Percentiles rank a stretch among this genome's conserved stretches.
Evolutionary conservation across 2,797 vertebrate genomes (phyloP).

Genomic region (Dendrocincla fuliginosa): DNA sequence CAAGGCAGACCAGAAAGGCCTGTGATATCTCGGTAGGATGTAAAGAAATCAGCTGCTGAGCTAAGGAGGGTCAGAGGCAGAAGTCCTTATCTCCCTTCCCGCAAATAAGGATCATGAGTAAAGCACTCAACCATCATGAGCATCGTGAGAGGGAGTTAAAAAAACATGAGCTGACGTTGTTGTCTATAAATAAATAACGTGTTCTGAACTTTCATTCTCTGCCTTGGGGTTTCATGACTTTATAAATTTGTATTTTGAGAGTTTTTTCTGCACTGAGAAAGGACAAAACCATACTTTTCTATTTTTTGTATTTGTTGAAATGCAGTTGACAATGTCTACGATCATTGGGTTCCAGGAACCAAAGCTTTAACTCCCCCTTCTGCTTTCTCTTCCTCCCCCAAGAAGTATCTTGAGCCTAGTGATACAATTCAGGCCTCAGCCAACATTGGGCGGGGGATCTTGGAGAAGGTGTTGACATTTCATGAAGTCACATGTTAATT

Average conservation of each 20-base stretch:
- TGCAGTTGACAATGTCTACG: not conserved
- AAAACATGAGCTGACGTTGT: not conserved
- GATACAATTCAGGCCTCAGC: conserved; percentile 18
- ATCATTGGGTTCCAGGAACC: not conserved
- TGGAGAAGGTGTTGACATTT: not conserved
- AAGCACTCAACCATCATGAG: conserved; percentile 8
- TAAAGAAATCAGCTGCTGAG: not conserved
- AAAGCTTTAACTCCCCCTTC: not conserved
- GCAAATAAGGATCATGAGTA: conserved; percentile 27
- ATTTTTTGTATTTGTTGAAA: not conserved
- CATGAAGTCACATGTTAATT: not conserved
- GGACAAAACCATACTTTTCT: not conserved
- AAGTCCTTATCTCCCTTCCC: conserved; percentile 41
- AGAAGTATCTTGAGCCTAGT: not conserved
- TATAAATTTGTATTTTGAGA: not conserved
- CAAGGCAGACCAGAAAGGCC: not conserved
- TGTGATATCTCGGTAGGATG: conserved; percentile 1
- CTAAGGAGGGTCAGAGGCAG: not conserved
- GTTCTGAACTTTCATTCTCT: not conserved
- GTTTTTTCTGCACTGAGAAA: not conserved
- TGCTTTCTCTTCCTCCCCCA: not conserved
- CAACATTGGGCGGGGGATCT: not conserved
- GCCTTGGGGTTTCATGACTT: not conserved
- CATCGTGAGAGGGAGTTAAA: not conserved
- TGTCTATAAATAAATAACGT: conserved; percentile 26